phyloP scores from a whole-genome alignment of 2,797 vertebrate species.

The Lindbergichthys nudifrons region DNA sequence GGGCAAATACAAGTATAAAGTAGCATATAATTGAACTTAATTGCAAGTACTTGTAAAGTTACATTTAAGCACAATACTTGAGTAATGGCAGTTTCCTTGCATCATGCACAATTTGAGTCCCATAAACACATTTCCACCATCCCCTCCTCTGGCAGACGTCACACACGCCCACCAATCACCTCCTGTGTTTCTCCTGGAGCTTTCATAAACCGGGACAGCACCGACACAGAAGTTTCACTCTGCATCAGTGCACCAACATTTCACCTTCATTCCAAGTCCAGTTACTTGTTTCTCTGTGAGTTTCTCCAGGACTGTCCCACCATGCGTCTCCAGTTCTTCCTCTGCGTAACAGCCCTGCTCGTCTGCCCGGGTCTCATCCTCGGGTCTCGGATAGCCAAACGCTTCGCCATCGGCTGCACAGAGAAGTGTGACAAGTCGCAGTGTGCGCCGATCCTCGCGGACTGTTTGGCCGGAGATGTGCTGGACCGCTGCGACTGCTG shows the following conservation, averaged over 20 bases:
- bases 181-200: slow-evolving; percentile 71
- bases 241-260: not conserved
- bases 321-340: slow-evolving; percentile 56
- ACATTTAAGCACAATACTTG: too few species aligned
- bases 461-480: slow-evolving; percentile 84
- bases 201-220: slow-evolving; percentile 69
- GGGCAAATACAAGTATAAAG: not conserved
- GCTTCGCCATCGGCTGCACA: slow-evolving; percentile 82
- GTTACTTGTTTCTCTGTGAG: not conserved
- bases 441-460: slow-evolving; percentile 82
- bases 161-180: slow-evolving; percentile 70
- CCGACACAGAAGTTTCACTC: not conserved
- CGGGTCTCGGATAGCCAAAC: slow-evolving; percentile 63
- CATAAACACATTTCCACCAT: not conserved
- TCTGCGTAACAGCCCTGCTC: slow-evolving; percentile 62
- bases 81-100: not conserved
- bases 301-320: not conserved
- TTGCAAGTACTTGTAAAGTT: not conserved
- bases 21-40: not conserved
- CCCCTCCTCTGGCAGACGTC: slow-evolving; percentile 51
- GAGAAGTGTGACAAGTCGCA: slow-evolving; percentile 87
- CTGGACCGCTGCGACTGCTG: slow-evolving; percentile 92
- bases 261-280: not conserved
- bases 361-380: slow-evolving; percentile 23
- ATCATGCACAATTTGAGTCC: not conserved